Evolutionary conservation across 2,888 invertebrate genomes (phyloP).

Genomic region (Desoria tigrina): DNA sequence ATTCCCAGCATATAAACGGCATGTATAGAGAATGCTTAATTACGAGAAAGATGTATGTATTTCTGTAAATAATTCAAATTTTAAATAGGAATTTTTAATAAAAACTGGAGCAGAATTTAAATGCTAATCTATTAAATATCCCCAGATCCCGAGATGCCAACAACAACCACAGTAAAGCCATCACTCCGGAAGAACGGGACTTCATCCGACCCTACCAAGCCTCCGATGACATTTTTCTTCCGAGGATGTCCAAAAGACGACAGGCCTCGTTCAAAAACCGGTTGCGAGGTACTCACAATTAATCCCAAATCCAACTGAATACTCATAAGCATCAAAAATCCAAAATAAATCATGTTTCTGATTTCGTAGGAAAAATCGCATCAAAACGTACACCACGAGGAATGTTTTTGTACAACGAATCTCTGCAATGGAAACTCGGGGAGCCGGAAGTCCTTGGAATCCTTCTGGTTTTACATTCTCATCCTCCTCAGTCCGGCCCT

Average conservation of each 20-base stretch:
- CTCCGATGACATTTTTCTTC: constrained; percentile 4
- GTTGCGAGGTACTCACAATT: constrained; percentile 1
- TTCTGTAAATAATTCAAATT: no score
- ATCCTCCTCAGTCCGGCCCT: neutral
- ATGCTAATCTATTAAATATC: no score
- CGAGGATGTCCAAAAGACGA: constrained; percentile 2
- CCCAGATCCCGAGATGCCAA: constrained; percentile 4
- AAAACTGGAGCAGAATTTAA: no score
- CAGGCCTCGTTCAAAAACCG: neutral
- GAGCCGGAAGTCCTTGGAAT: neutral
- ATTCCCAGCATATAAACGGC: no score
- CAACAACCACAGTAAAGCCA: neutral
- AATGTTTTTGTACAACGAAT: neutral
- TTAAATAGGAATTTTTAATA: no score
- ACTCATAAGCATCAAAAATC: no score
- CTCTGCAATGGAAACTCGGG: neutral
- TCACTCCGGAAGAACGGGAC: neutral
- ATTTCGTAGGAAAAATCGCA: neutral
- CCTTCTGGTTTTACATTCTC: neutral
- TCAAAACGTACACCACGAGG: constrained; percentile 2
- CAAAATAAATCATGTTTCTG: no score
- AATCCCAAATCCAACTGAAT: no score
- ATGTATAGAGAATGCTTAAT: no score
- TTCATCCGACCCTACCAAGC: neutral
- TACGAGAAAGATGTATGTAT: no score